Percentiles rank a stretch among this genome's conserved stretches.
These are phyloP conservation scores for Eucriotettix oculatus DNA, from an alignment of 2,888 invertebrate species.

Conservation along the genomic window DNA sequence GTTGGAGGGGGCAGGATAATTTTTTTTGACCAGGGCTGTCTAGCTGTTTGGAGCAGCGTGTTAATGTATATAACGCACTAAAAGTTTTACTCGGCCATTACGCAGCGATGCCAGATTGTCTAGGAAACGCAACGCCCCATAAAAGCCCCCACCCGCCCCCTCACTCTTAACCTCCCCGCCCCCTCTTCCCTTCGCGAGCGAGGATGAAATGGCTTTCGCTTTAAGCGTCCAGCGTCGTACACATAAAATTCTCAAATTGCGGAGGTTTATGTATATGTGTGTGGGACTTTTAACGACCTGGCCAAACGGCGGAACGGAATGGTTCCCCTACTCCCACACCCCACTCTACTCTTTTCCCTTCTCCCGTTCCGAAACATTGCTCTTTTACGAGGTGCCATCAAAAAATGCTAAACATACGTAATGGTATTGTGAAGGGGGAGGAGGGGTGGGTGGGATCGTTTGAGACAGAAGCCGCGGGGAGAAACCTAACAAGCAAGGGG, in stretches of 20 bases:
- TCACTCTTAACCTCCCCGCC: background rate
- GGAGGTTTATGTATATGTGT: background rate
- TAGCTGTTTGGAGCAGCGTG: background rate
- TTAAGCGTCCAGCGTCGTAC: background rate
- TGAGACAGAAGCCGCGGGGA: too few species aligned
- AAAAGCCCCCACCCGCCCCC: background rate
- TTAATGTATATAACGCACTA: background rate
- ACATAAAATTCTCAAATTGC: background rate
- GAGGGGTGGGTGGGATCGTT: background rate
- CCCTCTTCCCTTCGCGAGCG: too few species aligned
- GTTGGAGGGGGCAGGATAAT: too few species aligned
- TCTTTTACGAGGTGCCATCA: background rate
- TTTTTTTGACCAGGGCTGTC: too few species aligned
- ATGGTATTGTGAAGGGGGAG: background rate
- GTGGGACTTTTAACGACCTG: background rate
- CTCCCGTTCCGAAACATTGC: background rate
- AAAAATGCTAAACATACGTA: background rate
- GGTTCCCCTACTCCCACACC: background rate
- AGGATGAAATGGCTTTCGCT: background rate
- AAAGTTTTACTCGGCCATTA: background rate
- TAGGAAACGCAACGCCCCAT: background rate
- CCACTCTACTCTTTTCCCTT: background rate
- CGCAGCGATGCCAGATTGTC: background rate
- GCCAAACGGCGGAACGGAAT: background rate
- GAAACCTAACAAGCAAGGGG: too few species aligned